Evolutionary conservation across 2,888 invertebrate genomes (phyloP).

Genomic region (Drosophila austrosaltans): DNA sequence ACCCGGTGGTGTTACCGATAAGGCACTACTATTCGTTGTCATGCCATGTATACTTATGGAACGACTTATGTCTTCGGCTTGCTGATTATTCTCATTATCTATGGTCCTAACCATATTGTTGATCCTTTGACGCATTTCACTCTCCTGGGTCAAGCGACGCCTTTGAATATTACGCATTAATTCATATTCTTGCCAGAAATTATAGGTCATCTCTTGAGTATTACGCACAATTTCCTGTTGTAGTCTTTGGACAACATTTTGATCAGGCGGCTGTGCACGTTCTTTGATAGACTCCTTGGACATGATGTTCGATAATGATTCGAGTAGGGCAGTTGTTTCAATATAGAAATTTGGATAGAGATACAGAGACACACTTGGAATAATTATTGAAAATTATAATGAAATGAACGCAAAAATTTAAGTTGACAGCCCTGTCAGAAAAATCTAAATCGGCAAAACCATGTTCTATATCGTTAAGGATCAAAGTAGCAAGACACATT

Average conservation of each 20-base stretch:
- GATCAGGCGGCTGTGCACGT: constrained; percentile 41
- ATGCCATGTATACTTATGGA: constrained; percentile 59
- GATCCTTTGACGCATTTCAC: constrained; percentile 41
- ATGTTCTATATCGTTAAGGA: too few species aligned
- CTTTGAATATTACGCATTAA: constrained; percentile 52
- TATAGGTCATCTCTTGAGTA: constrained; percentile 45
- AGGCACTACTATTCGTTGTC: neutral
- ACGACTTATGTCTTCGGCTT: constrained; percentile 54
- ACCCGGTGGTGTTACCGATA: constrained; percentile 23
- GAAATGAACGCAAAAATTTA: neutral
- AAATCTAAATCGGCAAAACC: neutral
- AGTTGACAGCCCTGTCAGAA: neutral
- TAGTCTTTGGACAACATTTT: constrained; percentile 32
- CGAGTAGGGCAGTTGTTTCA: neutral
- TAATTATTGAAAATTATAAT: neutral
- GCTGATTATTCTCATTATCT: constrained; percentile 48
- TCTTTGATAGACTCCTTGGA: neutral
- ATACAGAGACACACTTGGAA: neutral
- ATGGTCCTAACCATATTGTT: constrained; percentile 43
- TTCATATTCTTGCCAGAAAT: constrained; percentile 68
- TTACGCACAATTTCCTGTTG: constrained; percentile 46
- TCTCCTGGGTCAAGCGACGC: constrained; percentile 45
- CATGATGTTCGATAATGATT: neutral
- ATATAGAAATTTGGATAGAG: constrained; percentile 5
- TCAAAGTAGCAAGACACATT: too few species aligned